phyloP scores from a whole-genome alignment of 2,797 vertebrate genomes.

The Sebastes itinus region DNA sequence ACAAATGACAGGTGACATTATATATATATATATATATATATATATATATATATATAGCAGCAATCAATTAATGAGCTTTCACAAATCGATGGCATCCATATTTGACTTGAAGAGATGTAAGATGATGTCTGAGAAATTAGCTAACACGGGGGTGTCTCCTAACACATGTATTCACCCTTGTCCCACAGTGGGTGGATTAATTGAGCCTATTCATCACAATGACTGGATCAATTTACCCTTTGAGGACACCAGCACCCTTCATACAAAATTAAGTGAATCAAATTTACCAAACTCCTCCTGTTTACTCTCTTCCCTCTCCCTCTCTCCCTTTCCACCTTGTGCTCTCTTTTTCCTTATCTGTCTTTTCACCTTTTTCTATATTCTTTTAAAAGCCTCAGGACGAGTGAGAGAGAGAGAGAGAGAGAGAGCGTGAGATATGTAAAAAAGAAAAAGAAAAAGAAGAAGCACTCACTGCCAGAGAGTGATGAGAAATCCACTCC shows the following conservation, averaged over 20 bases:
- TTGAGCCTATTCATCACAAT: constrained; percentile 68
- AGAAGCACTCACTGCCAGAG: constrained; percentile 19
- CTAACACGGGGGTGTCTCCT: constrained; percentile 32
- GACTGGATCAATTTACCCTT: constrained; percentile 68
- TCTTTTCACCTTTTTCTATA: constrained; percentile 19
- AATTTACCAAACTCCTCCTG: constrained; percentile 33
- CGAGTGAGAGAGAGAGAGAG: neutral
- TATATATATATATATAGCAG: too few species aligned
- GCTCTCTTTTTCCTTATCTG: neutral
- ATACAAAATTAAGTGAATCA: constrained; percentile 57
- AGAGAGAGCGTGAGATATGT: neutral
- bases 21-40: too few species aligned
- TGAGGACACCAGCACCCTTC: constrained; percentile 35
- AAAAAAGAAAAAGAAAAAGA: constrained; percentile 14
- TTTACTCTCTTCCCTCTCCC: neutral
- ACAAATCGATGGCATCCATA: neutral
- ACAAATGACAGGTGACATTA: too few species aligned
- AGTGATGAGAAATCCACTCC: constrained; percentile 59
- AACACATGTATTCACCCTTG: constrained; percentile 49
- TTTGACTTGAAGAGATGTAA: constrained; percentile 5
- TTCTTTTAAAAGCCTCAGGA: constrained; percentile 25
- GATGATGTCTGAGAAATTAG: constrained; percentile 42
- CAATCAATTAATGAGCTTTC: neutral
- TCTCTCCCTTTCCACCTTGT: neutral
- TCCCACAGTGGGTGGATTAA: constrained; percentile 47